Base-by-base conservation (phyloP, 1,140 invertebrate genomes). In the Drosophila lacertosa region DNA sequence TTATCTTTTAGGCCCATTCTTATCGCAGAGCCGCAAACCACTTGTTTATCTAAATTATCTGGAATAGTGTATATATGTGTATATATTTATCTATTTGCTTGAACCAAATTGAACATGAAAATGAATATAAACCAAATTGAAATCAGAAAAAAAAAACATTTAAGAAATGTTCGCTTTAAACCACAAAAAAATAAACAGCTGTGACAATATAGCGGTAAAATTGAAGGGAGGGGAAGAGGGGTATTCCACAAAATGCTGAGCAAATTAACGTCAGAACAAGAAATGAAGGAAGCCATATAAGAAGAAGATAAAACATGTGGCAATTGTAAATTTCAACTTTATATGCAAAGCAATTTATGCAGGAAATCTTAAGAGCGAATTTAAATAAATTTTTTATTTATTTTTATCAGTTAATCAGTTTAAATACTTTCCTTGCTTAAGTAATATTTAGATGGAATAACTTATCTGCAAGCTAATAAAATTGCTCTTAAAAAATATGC, bases 41-140 rank as follows among this genome's bases (percentile, higher is more conserved):
- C 39, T 65, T 81, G 78, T 77, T 82, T 82, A 74, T 77, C 78
- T 82, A 65, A 77, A 74, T 81, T 77, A 82, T 77, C 73, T 63
- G 26, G 18, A 4, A 13, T 18, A 47, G 29, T 50, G 16, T 45
- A 35, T 76, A 58, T 54, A n/a, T n/a, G n/a, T n/a, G n/a, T n/a
- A n/a, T n/a, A n/a, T n/a, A n/a, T n/a, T n/a, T n/a, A n/a, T n/a
- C 40, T 76, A 59, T 69, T 81, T 75, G 67, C 32, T 60, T 53
- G 53, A 77, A 59, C 68, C 77, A 76, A 76, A 81, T 81, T 67
- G 60, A 76, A 62, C 11, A 65, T 24, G 29, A 32, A 60, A 73
- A 53, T 47, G 48, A 16, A 71, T 29, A 6, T 29, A 64, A 71
- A 35, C 13, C 40, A 48, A 55, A 76, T 72, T 72, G 57, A 71